Percentiles rank a stretch among this genome's conserved stretches.
Conservation (phyloP, 2,888 invertebrate genomes). For the Gerris lacustris region DNA sequence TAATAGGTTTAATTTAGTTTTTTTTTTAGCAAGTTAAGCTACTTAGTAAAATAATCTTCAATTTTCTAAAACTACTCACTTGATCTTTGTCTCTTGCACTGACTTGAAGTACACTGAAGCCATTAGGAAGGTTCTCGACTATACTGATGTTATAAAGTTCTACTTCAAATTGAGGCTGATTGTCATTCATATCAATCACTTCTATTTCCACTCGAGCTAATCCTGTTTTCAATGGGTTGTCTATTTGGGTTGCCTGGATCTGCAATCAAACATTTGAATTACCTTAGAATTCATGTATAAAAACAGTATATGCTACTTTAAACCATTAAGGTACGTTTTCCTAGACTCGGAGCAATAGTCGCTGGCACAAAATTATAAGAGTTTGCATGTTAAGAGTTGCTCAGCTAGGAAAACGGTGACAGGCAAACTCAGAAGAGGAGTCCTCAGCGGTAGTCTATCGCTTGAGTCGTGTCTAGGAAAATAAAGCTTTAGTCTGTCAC, state of each 20-base stretch:
- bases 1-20: too few species aligned
- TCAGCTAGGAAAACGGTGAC: too few species aligned
- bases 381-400: too few species aligned
- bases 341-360: background rate
- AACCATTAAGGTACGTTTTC: background rate
- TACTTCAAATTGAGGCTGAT: slow-evolving; percentile 74
- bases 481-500: too few species aligned
- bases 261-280: slow-evolving; percentile 34
- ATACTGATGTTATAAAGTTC: slow-evolving; percentile 85
- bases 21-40: too few species aligned
- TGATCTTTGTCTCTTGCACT: slow-evolving; percentile 70
- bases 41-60: too few species aligned
- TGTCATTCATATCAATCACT: slow-evolving; percentile 67
- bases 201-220: slow-evolving; percentile 61
- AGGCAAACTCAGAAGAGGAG: too few species aligned
- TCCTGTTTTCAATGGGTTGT: slow-evolving; percentile 63
- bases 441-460: background rate
- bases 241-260: slow-evolving; percentile 65
- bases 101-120: slow-evolving; percentile 57
- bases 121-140: slow-evolving; percentile 79
- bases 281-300: background rate
- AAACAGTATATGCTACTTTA: background rate
- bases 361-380: too few species aligned
- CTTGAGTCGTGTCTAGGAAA: too few species aligned
- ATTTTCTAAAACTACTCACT: slow-evolving; percentile 28